Base-by-base conservation (phyloP, 2,113 vertebrate genomes). In the Alligator sinensis region DNA sequence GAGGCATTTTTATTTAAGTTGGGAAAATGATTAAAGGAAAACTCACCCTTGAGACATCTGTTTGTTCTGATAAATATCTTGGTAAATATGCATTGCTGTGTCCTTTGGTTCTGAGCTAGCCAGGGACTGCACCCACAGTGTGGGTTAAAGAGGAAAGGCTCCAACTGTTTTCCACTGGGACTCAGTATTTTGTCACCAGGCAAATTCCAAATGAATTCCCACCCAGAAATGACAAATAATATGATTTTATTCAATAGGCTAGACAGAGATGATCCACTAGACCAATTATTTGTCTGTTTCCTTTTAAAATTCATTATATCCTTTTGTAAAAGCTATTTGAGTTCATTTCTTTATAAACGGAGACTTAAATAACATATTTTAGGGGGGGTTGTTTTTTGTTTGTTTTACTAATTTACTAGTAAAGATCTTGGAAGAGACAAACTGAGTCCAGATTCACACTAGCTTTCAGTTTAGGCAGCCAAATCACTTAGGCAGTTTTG, bases 11-110 rank as follows among this genome's bases (percentile, higher is more conserved):
- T 54, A 18, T n/a, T 89, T 60, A 12, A 88, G 28, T 0, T 1
- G 62, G 9, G 84, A 4, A 81, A 93, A 96, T 60, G 61, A 91
- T 89, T 96, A 93, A 34, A 70, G 84, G 76, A 93, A 80, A 95
- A 97, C 14, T 86, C 27, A 78, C 47, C 54, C 91, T 64, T 84
- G 80, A 61, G 96, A 95, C 66, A 82, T 92, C 74, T 90, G 75
- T 54, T 86, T 68, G n/a, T 58, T 77, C 18, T 61, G 79, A 91
- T 88, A 95, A 96, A 90, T 61, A 80, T 85, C 34, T 72, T 18
- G 3, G 18, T 80, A 86, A 90, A 22, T 93, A 74, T 82, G 25
- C 54, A 72, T 82, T 95, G 11, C 64, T 34, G 24, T 9, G 7
- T 89, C 92, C 90, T 63, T 68, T 0, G 76, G 94, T 92, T 86